These are phyloP conservation scores for Spheniscus humboldti DNA, from an alignment of 2,797 vertebrate genomes.

Conservation along the genomic window DNA sequence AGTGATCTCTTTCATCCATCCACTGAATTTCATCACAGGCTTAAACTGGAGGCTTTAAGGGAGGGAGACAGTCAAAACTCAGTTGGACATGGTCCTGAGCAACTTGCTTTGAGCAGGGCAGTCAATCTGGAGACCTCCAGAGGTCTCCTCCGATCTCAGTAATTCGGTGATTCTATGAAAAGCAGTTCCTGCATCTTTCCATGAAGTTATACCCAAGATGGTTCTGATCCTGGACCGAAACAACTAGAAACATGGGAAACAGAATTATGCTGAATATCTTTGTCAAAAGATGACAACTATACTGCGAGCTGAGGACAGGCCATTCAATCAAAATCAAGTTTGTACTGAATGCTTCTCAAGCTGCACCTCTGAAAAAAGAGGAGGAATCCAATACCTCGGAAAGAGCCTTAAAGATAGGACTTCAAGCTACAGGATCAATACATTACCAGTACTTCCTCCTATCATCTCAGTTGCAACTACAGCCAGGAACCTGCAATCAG, in stretches of 20 bases:
- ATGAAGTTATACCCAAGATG: neutral
- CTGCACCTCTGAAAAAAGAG: neutral
- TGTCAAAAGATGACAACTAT: neutral
- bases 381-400: neutral
- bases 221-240: neutral
- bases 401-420: neutral
- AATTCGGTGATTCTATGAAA: neutral
- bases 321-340: neutral
- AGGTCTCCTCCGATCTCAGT: neutral
- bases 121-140: neutral
- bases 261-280: neutral
- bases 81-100: neutral
- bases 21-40: neutral
- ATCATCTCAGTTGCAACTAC: neutral
- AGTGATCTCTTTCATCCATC: neutral
- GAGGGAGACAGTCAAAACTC: neutral
- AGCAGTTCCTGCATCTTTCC: neutral
- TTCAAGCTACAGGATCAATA: neutral
- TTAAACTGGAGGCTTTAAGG: neutral
- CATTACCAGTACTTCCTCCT: neutral
- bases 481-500: neutral
- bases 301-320: neutral
- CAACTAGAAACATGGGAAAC: neutral
- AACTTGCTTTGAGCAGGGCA: neutral
- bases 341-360: neutral